Conservation (phyloP, 2,888 invertebrate genomes). For the Lapara coniferarum region DNA sequence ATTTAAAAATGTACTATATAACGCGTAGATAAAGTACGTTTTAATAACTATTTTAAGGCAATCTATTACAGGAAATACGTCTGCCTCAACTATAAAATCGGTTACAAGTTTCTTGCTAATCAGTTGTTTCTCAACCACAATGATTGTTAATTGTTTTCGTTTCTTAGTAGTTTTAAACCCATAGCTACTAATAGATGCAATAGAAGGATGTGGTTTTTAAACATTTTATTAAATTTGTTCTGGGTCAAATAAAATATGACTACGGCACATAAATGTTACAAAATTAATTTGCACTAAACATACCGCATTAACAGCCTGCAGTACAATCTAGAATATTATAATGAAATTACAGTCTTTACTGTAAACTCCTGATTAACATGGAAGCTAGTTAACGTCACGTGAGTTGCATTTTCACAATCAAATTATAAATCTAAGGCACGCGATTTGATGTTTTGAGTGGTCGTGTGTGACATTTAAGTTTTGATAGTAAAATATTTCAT, state of each 20-base stretch:
- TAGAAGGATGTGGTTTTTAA: no score
- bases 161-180: no score
- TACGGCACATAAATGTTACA: no score
- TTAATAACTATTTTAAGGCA: no score
- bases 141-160: no score
- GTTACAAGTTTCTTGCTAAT: no score
- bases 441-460: constrained; percentile 3
- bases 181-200: no score
- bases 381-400: constrained; percentile 7
- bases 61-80: no score
- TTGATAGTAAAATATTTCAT: not conserved
- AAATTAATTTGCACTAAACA: not conserved
- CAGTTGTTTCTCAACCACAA: no score
- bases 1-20: no score
- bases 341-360: constrained; percentile 1
- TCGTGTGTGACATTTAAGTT: not conserved
- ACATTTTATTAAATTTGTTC: not conserved
- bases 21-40: no score
- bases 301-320: not conserved
- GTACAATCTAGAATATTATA: constrained; percentile 7
- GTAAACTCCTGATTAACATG: constrained; percentile 9
- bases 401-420: constrained; percentile 17
- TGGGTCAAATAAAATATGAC: not conserved
- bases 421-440: constrained; percentile 12
- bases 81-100: no score